Conservation (phyloP, 1,140 invertebrate species). For the Drosophila cardini region DNA sequence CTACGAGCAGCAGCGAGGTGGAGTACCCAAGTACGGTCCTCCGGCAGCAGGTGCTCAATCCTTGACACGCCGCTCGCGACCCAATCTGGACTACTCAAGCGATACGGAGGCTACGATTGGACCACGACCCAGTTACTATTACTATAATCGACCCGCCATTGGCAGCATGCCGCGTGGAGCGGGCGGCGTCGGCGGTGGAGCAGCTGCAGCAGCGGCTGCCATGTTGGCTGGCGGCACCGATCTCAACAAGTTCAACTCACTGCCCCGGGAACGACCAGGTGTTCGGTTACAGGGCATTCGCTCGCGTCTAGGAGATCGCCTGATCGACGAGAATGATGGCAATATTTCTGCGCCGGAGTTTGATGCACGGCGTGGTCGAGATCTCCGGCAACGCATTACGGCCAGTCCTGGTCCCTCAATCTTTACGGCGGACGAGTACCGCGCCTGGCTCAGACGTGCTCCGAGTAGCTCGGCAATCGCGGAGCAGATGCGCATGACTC, state of each 20-base stretch:
- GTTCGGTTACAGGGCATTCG: constrained; percentile 81
- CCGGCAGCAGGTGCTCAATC: constrained; percentile 84
- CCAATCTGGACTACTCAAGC: constrained; percentile 94
- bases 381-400: constrained; percentile 75
- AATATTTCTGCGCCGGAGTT: constrained; percentile 93
- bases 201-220: constrained; percentile 75
- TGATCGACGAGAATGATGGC: constrained; percentile 92
- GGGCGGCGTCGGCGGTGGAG: constrained; percentile 84
- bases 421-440: constrained; percentile 95
- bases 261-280: constrained; percentile 90
- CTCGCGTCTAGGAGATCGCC: constrained; percentile 75
- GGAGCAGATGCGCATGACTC: constrained; percentile 92
- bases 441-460: constrained; percentile 94
- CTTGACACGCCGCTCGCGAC: constrained; percentile 89
- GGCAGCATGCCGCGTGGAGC: constrained; percentile 85
- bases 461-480: constrained; percentile 96
- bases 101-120: constrained; percentile 96
- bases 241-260: constrained; percentile 89
- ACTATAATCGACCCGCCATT: constrained; percentile 87
- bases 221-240: constrained; percentile 72
- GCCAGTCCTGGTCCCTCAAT: constrained; percentile 86
- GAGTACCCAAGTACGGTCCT: constrained; percentile 74
- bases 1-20: constrained; percentile 76
- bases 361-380: constrained; percentile 88
- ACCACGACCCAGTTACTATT: constrained; percentile 91